A percentile compares a stretch with the other conserved stretches of the same genome.
phyloP scores from a whole-genome alignment of 2,888 invertebrate genomes.

The Drosophila prolongata region DNA sequence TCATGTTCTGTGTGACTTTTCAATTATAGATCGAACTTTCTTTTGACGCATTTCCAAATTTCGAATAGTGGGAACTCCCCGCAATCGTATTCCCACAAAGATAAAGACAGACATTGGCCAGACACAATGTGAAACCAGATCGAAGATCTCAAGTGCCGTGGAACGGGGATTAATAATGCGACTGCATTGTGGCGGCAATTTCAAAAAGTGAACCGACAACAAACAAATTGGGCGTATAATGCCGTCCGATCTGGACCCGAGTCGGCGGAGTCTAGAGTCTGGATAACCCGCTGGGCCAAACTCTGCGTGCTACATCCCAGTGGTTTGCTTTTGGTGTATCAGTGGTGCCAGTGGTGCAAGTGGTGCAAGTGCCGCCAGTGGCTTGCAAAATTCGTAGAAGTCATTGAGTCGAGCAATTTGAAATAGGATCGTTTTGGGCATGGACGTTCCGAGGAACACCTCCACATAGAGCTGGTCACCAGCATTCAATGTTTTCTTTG shows the following conservation, averaged over 20 bases:
- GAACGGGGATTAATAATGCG: constrained; percentile 57
- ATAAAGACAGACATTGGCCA: constrained; percentile 41
- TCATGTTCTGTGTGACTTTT: constrained; percentile 13
- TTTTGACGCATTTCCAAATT: constrained; percentile 2
- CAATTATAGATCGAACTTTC: constrained; percentile 29
- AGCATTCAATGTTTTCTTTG: constrained; percentile 27
- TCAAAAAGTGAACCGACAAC: constrained; percentile 34
- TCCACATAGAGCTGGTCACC: constrained; percentile 21
- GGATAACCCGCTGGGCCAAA: constrained; percentile 31
- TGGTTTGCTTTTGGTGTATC: constrained; percentile 13
- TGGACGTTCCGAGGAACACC: constrained; percentile 21
- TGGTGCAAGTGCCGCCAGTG: constrained; percentile 18
- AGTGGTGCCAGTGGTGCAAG: constrained; percentile 13
- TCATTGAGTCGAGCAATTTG: constrained; percentile 68
- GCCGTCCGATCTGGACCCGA: constrained; percentile 8
- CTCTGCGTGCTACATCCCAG: constrained; percentile 37
- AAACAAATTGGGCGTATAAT: constrained; percentile 51
- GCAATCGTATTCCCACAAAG: constrained; percentile 28
- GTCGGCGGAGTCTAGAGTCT: constrained; percentile 1
- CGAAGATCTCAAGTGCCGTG: constrained; percentile 61
- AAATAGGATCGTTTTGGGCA: constrained; percentile 58
- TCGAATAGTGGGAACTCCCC: constrained; percentile 39
- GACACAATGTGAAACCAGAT: constrained; percentile 20
- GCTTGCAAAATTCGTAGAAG: constrained; percentile 71
- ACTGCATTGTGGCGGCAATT: constrained; percentile 67